phyloP scores from a whole-genome alignment of 2,113 vertebrate genomes.

The Chauna torquata region DNA sequence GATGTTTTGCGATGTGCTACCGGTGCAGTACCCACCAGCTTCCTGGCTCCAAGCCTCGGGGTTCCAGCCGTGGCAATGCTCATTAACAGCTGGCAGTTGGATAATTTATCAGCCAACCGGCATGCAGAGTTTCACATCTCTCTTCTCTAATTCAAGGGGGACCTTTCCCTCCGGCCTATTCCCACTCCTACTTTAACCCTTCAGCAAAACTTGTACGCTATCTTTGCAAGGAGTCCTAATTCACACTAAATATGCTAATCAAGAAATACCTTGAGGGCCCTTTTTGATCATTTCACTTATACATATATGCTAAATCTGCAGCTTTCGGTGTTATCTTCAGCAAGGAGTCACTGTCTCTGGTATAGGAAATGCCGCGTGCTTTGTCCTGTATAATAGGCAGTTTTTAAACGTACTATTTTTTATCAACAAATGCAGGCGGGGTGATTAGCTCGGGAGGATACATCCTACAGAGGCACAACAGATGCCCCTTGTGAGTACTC shows the following conservation, averaged over 20 bases:
- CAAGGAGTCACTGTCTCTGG: not conserved
- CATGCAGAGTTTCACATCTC: not conserved
- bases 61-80: not conserved
- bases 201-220: not conserved
- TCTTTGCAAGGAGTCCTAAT: not conserved
- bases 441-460: not conserved
- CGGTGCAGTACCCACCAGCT: not conserved
- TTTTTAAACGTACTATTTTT: not conserved
- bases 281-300: not conserved
- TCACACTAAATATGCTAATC: not conserved
- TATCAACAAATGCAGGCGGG: not conserved
- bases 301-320: not conserved
- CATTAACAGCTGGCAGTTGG: slow-evolving; percentile 8
- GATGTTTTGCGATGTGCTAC: not conserved
- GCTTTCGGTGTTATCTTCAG: fast-evolving
- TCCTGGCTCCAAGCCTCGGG: not conserved
- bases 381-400: slow-evolving; percentile 25
- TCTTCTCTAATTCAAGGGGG: not conserved
- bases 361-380: not conserved
- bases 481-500: not conserved
- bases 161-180: not conserved
- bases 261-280: not conserved
- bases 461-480: fast-evolving
- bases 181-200: not conserved
- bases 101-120: not conserved